Percentiles rank a stretch among this genome's conserved stretches.
Evolutionary conservation across 2,888 invertebrate species (phyloP).

Genomic region (Theodoxus fluviatilis): DNA sequence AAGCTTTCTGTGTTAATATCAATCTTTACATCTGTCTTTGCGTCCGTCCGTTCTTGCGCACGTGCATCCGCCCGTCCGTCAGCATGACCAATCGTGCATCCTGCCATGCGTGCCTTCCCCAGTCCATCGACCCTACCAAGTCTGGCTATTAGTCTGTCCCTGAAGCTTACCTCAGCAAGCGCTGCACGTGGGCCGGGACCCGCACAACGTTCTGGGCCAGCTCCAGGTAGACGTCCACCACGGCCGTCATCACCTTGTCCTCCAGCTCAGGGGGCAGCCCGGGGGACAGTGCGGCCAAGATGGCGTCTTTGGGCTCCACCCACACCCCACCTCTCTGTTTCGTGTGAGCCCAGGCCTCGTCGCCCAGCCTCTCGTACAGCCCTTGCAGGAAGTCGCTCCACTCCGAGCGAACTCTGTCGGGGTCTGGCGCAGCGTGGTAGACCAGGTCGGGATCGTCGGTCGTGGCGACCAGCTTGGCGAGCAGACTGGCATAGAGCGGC

Average conservation of each 20-base stretch:
- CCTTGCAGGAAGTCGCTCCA: no score
- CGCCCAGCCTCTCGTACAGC: no score
- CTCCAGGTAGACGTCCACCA: background rate
- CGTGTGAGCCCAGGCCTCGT: no score
- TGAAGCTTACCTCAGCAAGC: constrained; percentile 2
- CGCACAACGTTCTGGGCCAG: background rate
- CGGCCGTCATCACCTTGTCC: background rate
- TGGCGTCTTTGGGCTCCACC: constrained; percentile 3
- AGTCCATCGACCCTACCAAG: background rate
- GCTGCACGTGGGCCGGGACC: background rate
- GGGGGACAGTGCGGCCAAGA: background rate
- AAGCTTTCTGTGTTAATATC: no score
- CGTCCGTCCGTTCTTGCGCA: no score
- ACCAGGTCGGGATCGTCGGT: constrained; percentile 24
- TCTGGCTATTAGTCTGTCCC: background rate
- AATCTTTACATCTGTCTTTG: no score
- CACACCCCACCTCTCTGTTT: constrained; percentile 6
- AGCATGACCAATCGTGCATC: no score
- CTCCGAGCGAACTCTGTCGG: no score
- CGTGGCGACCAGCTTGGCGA: constrained; percentile 15
- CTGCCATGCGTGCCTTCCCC: no score
- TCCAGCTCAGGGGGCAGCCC: background rate
- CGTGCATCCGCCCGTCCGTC: no score
- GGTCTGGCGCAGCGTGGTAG: no score
- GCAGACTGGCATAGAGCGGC: background rate